A percentile compares a stretch with the other conserved stretches of the same genome.
Evolutionary conservation across 1,140 invertebrate species (phyloP).

Genomic region (Brachionus angularis): DNA sequence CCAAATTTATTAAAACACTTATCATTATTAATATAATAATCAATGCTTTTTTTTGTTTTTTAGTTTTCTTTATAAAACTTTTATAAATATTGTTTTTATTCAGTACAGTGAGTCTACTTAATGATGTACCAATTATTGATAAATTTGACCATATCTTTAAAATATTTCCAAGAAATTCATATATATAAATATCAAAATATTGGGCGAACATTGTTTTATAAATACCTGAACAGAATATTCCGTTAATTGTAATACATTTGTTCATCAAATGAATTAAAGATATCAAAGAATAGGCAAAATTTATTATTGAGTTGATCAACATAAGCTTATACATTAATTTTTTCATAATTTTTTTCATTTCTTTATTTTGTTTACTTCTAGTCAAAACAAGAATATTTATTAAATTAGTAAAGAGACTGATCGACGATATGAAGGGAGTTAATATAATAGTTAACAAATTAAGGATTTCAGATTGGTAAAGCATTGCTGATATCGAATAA

Average conservation of each 20-base stretch:
- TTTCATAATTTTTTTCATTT: no score
- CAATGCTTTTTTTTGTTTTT: no score
- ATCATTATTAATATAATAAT: no score
- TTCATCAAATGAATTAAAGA: slow-evolving; percentile 1
- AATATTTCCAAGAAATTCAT: neutral
- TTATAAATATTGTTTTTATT: neutral
- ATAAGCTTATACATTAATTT: neutral
- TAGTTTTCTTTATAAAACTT: no score
- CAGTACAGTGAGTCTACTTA: neutral
- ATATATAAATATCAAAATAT: slow-evolving; percentile 13
- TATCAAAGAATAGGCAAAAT: slow-evolving; percentile 6
- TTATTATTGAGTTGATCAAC: neutral
- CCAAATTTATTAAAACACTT: no score
- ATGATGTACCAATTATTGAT: neutral
- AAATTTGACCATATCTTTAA: neutral
- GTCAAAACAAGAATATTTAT: no score
- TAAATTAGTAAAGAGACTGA: no score
- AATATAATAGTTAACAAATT: no score
- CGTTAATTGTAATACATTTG: neutral
- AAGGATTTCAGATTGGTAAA: no score
- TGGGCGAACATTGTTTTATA: neutral
- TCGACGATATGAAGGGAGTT: no score
- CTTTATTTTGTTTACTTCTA: no score
- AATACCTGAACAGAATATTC: slow-evolving; percentile 11
- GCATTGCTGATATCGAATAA: no score